These are phyloP conservation scores for Helicoverpa zea DNA, from an alignment of 1,140 invertebrate genomes.

Conservation along the genomic window DNA sequence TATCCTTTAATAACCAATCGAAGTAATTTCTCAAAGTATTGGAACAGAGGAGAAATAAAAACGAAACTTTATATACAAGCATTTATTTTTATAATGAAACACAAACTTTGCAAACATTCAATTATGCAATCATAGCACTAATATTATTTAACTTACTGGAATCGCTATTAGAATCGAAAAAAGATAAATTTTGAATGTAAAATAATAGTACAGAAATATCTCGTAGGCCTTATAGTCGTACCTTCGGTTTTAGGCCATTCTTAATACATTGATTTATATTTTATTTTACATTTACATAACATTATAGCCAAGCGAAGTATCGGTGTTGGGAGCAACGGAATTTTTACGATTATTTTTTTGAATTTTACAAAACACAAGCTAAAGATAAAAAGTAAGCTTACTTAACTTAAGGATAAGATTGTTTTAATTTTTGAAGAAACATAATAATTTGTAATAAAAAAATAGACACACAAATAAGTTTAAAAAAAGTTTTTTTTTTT, in stretches of 20 bases:
- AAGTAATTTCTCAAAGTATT: not conserved
- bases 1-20: too few relatives aligned
- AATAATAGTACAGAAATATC: constrained; percentile 56
- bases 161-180: constrained; percentile 80
- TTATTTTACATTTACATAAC: constrained; percentile 47
- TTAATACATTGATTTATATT: constrained; percentile 42
- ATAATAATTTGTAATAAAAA: too few relatives aligned
- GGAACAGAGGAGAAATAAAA: constrained; percentile 56
- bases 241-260: constrained; percentile 60
- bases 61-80: constrained; percentile 79
- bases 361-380: constrained; percentile 25
- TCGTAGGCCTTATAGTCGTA: constrained; percentile 63
- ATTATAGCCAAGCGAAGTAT: constrained; percentile 59
- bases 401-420: too few relatives aligned
- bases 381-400: too few relatives aligned
- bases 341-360: constrained; percentile 15
- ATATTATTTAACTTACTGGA: constrained; percentile 79
- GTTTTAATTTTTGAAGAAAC: too few relatives aligned
- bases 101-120: constrained; percentile 84
- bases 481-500: not conserved
- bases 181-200: constrained; percentile 72
- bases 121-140: constrained; percentile 84
- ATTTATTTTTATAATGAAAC: constrained; percentile 85
- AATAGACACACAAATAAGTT: not conserved
- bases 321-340: constrained; percentile 33